phyloP scores from a whole-genome alignment of 2,888 invertebrate genomes.

The Melanostoma mellinum region DNA sequence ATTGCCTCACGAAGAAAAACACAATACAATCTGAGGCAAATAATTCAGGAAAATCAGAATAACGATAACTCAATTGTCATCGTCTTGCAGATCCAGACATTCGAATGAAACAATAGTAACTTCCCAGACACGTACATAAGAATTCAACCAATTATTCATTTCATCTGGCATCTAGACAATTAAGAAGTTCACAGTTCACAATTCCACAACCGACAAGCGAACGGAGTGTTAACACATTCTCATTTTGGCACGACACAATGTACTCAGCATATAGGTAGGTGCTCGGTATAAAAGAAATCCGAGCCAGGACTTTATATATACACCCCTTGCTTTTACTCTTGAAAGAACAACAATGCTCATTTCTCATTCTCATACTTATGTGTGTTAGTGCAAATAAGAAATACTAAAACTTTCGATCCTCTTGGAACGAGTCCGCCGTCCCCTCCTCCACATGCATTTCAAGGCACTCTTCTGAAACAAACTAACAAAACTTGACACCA shows the following conservation, averaged over 20 bases:
- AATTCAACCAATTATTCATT: constrained; percentile 46
- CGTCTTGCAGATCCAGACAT: constrained; percentile 7
- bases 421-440: constrained; percentile 33
- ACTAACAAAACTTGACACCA: constrained; percentile 57
- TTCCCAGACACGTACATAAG: constrained; percentile 26
- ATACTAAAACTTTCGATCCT: constrained; percentile 49
- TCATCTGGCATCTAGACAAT: constrained; percentile 55
- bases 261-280: neutral
- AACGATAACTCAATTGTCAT: constrained; percentile 39
- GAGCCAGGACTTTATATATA: constrained; percentile 18
- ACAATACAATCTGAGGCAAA: constrained; percentile 29
- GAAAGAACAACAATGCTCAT: constrained; percentile 19
- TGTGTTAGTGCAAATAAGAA: constrained; percentile 29
- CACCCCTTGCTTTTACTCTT: neutral
- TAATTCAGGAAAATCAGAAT: constrained; percentile 29
- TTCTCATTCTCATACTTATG: constrained; percentile 2
- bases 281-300: constrained; percentile 17
- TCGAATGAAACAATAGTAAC: constrained; percentile 21
- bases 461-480: constrained; percentile 40
- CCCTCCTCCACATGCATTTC: constrained; percentile 22
- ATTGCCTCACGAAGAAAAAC: neutral
- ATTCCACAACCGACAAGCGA: constrained; percentile 33
- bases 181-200: constrained; percentile 51
- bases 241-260: constrained; percentile 24
- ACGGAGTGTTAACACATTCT: constrained; percentile 57